These are phyloP conservation scores for Chorisops tibialis DNA, from an alignment of 2,888 invertebrate species.

Conservation along the genomic window DNA sequence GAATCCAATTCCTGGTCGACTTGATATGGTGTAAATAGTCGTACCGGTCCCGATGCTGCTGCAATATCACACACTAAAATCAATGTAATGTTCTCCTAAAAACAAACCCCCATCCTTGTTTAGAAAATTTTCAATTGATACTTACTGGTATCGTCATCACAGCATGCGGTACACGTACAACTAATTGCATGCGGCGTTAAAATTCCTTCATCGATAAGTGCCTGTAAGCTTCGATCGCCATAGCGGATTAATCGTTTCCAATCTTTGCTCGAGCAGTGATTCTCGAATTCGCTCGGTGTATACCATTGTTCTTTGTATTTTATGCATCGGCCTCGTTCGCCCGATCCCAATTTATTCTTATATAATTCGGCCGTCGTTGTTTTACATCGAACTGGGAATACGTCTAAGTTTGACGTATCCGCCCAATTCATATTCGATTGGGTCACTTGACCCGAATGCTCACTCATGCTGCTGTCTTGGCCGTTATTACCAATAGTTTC, in stretches of 20 bases:
- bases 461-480: constrained; percentile 31
- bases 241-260: constrained; percentile 95
- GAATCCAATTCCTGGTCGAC: constrained; percentile 44
- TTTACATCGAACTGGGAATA: constrained; percentile 85
- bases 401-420: constrained; percentile 75
- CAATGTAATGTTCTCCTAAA: neutral
- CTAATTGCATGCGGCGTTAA: constrained; percentile 92
- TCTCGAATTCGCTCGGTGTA: constrained; percentile 94
- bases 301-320: constrained; percentile 82
- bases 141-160: constrained; percentile 83
- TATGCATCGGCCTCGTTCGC: constrained; percentile 88
- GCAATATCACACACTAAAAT: constrained; percentile 7
- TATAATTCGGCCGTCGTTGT: constrained; percentile 89
- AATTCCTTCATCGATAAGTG: constrained; percentile 87
- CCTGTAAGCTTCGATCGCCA: constrained; percentile 88
- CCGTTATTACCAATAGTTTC: constrained; percentile 36
- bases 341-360: constrained; percentile 84
- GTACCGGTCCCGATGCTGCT: constrained; percentile 79
- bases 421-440: constrained; percentile 58
- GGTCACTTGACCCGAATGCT: constrained; percentile 39
- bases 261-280: constrained; percentile 90
- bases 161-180: constrained; percentile 92
- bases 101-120: neutral
- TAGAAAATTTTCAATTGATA: constrained; percentile 32
- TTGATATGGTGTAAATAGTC: constrained; percentile 84